phyloP scores from a whole-genome alignment of 2,113 vertebrate species.

The Onychorhynchus coronatus region DNA sequence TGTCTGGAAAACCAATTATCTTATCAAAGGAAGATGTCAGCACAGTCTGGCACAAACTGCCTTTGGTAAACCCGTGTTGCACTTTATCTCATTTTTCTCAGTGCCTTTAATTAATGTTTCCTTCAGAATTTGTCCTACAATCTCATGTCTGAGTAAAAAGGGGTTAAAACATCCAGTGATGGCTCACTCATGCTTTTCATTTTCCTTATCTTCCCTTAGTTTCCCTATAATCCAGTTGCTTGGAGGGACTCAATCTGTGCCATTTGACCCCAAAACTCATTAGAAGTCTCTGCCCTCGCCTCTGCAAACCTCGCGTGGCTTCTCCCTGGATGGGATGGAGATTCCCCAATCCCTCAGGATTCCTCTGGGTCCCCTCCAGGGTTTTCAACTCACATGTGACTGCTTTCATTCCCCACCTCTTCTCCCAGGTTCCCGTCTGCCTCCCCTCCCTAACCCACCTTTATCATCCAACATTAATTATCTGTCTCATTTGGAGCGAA shows the following conservation, averaged over 20 bases:
- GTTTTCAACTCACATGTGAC: background rate
- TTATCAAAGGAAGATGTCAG: slow-evolving; percentile 67
- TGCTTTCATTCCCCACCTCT: background rate
- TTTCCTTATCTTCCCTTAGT: background rate
- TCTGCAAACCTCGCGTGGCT: background rate
- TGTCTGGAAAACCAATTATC: slow-evolving; percentile 68
- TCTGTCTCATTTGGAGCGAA: background rate
- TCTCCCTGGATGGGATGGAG: background rate
- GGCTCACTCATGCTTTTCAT: background rate
- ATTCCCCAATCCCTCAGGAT: background rate
- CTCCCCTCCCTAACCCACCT: background rate
- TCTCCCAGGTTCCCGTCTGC: background rate
- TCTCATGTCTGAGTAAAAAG: background rate
- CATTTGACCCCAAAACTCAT: background rate
- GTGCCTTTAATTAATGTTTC: slow-evolving; percentile 56
- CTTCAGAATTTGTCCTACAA: slow-evolving; percentile 22
- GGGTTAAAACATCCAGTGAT: background rate
- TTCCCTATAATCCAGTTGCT: background rate
- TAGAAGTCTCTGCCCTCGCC: background rate
- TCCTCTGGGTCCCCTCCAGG: background rate
- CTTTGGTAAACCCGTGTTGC: slow-evolving; percentile 53
- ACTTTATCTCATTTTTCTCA: slow-evolving; percentile 58
- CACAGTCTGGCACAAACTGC: slow-evolving; percentile 48
- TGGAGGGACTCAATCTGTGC: background rate
- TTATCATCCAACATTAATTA: background rate